Evolutionary conservation across 2,113 vertebrate genomes (phyloP).

Genomic region (Sinocyclocheilus maitianheensis): DNA sequence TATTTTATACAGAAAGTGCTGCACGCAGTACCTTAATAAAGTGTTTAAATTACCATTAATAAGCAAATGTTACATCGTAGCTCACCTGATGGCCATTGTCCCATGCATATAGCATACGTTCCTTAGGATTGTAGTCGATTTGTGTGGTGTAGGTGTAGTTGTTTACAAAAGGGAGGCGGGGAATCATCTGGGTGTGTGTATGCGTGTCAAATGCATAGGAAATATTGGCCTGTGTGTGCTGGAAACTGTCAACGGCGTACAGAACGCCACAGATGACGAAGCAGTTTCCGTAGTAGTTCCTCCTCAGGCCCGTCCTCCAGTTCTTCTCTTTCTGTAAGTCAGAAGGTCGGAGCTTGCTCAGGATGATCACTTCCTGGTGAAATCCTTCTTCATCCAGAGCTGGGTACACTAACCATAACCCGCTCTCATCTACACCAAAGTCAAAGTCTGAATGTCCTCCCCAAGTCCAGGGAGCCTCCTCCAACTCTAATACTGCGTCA

Average conservation of each 20-base stretch:
- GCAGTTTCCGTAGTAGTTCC: slow-evolving; percentile 87
- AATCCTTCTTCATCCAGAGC: slow-evolving; percentile 88
- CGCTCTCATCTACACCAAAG: slow-evolving; percentile 91
- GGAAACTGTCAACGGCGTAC: slow-evolving; percentile 87
- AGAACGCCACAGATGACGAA: slow-evolving; percentile 94
- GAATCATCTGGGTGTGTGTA: slow-evolving; percentile 92
- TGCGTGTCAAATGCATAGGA: slow-evolving; percentile 95
- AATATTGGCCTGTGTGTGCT: slow-evolving; percentile 85
- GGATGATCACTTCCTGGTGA: slow-evolving; percentile 88
- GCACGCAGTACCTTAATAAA: slow-evolving; percentile 36
- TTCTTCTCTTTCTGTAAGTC: slow-evolving; percentile 89
- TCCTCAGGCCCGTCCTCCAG: slow-evolving; percentile 89
- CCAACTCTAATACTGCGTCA: slow-evolving; percentile 83
- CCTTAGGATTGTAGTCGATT: slow-evolving; percentile 91
- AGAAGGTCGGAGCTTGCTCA: slow-evolving; percentile 81
- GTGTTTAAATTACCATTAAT: slow-evolving; percentile 70
- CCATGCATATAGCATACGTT: slow-evolving; percentile 92
- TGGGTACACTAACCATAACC: slow-evolving; percentile 92
- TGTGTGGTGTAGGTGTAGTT: slow-evolving; percentile 86
- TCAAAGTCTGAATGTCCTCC: slow-evolving; percentile 84
- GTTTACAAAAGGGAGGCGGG: slow-evolving; percentile 86
- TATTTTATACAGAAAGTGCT: slow-evolving; percentile 78
- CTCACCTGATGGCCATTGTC: slow-evolving; percentile 93
- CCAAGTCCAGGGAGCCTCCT: slow-evolving; percentile 77
- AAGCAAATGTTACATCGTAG: slow-evolving; percentile 91